Percentiles rank a stretch among this genome's conserved stretches.
Evolutionary conservation across 2,113 vertebrate species (phyloP).

Genomic region (Coreoperca whiteheadi): DNA sequence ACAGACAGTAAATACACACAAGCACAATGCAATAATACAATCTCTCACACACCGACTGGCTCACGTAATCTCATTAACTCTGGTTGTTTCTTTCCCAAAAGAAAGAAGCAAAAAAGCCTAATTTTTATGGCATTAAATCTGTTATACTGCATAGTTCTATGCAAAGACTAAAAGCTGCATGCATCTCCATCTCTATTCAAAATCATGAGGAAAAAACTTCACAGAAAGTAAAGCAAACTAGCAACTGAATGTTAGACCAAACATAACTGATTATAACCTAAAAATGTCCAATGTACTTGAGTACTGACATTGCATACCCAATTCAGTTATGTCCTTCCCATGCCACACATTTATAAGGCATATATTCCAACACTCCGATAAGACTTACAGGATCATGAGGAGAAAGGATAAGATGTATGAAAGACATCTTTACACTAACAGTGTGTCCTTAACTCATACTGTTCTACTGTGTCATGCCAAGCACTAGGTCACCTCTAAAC

Average conservation of each 20-base stretch:
- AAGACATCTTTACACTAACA: constrained; percentile 7
- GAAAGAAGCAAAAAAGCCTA: neutral
- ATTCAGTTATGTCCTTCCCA: constrained; percentile 38
- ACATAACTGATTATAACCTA: constrained; percentile 19
- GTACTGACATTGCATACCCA: constrained; percentile 39
- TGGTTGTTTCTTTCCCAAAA: neutral
- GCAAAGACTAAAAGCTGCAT: neutral
- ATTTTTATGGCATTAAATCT: neutral
- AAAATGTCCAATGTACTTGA: constrained; percentile 13
- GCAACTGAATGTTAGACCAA: constrained; percentile 17
- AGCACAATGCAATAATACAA: constrained; percentile 6
- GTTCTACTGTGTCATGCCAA: constrained; percentile 78
- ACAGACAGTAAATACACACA: neutral
- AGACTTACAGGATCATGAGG: neutral
- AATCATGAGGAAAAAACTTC: constrained; percentile 1
- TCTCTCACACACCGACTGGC: constrained; percentile 7
- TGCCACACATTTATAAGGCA: constrained; percentile 22
- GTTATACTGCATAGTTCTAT: neutral
- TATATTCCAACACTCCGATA: constrained; percentile 15
- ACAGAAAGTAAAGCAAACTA: constrained; percentile 27
- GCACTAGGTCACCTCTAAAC: constrained; percentile 78
- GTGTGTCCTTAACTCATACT: constrained; percentile 26
- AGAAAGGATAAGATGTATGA: constrained; percentile 9
- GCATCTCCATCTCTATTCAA: neutral
- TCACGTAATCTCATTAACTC: neutral